Base-by-base conservation (phyloP, 2,113 vertebrate species). In the Dasyurus viverrinus region DNA sequence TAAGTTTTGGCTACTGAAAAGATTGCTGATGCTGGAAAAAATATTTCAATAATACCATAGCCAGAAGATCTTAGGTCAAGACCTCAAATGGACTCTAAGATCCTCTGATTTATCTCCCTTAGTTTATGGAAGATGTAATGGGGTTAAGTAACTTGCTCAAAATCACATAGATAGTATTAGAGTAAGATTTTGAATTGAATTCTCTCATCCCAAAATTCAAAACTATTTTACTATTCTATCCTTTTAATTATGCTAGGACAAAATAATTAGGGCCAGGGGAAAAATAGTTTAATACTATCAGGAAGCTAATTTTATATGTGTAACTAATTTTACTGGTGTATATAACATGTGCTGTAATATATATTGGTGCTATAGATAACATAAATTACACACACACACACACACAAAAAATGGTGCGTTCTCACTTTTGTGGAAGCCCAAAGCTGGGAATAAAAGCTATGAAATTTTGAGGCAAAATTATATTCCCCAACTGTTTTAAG, bases 381-480 rank as follows among this genome's bases (percentile, higher is more conserved):
- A 19, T 54, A 2, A 92, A 27, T 47, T 90, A 54, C 2, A 52
- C 46, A 90, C 2, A 48, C n/a, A n/a, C n/a, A n/a, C n/a, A n/a
- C n/a, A n/a, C n/a, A n/a, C n/a, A n/a, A n/a, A 14, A 30, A 54
- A 47, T 52, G 89, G 53, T 10, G 53, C 54, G 2, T 27, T 19
- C 24, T 11, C 8, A 47, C 26, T 8, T 14, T 24, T 47, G 42
- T 92, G 90, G 36, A 93, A 30, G 57, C 1, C 53, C 48, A 92
- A 36, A 92, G 60, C 24, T 52, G 95, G 93, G 94, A 94, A 96
- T 92, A 76, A 95, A 92, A 93, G 91, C 1, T 57, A 76, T 30
- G 91, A 26, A 53, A 92, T 96, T 24, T 95, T 91, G 25, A 90
- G 57, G 53, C 90, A 94, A 47, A 22, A 92, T 26, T 27, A 90